A percentile compares a stretch with the other conserved stretches of the same genome.
These are phyloP conservation scores for Sphaerophoria taeniata DNA, from an alignment of 2,888 invertebrate species.

Conservation along the genomic window DNA sequence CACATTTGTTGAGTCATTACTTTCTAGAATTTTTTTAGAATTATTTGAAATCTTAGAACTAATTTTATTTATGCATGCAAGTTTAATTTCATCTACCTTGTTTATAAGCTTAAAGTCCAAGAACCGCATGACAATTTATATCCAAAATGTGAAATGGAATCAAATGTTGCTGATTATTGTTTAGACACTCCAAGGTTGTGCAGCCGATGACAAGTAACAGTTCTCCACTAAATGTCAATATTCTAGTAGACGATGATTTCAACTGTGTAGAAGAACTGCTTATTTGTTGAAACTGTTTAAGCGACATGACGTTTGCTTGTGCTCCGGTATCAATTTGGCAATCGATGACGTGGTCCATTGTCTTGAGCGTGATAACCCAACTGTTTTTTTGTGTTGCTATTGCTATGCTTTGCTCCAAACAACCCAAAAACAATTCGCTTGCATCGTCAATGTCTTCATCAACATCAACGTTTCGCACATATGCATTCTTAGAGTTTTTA, in stretches of 20 bases:
- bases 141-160: slow-evolving; percentile 7
- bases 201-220: slow-evolving; percentile 14
- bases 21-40: background rate
- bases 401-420: slow-evolving; percentile 28
- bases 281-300: slow-evolving; percentile 17
- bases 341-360: slow-evolving; percentile 9
- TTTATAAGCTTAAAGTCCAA: slow-evolving; percentile 5
- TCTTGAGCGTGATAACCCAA: slow-evolving; percentile 6
- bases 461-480: slow-evolving; percentile 1
- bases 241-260: slow-evolving; percentile 19
- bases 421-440: slow-evolving; percentile 18
- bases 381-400: slow-evolving; percentile 16
- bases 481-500: background rate
- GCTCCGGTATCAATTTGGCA: slow-evolving; percentile 30
- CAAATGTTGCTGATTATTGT: background rate
- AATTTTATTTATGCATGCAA: background rate
- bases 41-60: background rate
- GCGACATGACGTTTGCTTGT: slow-evolving; percentile 26
- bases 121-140: background rate
- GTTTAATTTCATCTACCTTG: slow-evolving; percentile 7
- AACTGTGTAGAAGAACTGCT: slow-evolving; percentile 24
- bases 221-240: slow-evolving; percentile 19
- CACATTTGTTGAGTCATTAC: too few relatives aligned
- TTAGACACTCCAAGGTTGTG: background rate
- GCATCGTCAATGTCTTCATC: background rate